Evolutionary conservation across 2,113 vertebrate genomes (phyloP), one percentile per base, ranked within the genome.

Genomic region (Erythrolamprus reginae): DNA sequence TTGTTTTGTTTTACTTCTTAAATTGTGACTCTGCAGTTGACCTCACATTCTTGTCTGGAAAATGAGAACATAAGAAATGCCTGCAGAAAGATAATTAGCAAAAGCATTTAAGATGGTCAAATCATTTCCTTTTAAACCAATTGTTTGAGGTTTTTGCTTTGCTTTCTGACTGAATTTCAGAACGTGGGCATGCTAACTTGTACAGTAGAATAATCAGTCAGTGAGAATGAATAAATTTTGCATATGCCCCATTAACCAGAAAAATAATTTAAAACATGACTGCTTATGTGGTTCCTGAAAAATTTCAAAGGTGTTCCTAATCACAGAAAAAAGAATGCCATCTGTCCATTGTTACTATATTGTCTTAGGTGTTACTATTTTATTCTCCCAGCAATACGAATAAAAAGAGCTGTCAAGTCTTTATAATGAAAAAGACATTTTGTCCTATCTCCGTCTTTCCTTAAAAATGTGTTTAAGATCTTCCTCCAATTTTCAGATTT

Each of bases 221-320:
- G 55, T 95, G 96, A 96, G 95, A 95, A 95, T 92, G 87, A 96
- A 95, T 95, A 95, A 94, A 95, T 96, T 97, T 95, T 94, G 95
- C 93, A 94, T 95, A 95, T 96, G 96, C 94, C 93, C 95, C 94
- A 94, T 94, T 95, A 96, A 95, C 89, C 92, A 91, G 92, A 93
- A 94, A 97, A 97, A 95, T 97, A 97, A 97, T 97, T 96, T 96
- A 96, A 97, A 97, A 94, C 97, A 97, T 96, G 96, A 97, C 92
- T 95, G 92, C 95, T 90, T 96, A 95, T 95, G 94, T 61, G 45
- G 95, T 94, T 97, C 92, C 92, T 96, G 91, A 94, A 93, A 93
- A 96, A 97, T 96, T 97, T 97, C 96, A 97, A 97, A 97, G 95
- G 96, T 96, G 90, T 89, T 87, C 90, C 91, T 96, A 96, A 95